Base-by-base conservation (phyloP, 2,797 vertebrate genomes). In the Manis javanica region DNA sequence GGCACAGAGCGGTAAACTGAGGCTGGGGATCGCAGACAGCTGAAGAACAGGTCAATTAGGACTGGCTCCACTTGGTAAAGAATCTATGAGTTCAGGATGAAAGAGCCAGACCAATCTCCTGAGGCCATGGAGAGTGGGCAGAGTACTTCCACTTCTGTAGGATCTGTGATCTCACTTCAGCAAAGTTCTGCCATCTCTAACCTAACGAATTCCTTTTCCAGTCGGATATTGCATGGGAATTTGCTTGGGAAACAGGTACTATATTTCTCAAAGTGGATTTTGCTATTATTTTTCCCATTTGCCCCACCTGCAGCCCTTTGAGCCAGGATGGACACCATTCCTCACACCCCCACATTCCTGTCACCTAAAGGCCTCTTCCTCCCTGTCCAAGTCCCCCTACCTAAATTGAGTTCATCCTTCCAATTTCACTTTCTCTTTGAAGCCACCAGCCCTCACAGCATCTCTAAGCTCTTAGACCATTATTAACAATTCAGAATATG, bases 151-250 rank as follows among this genome's bases (percentile, higher is more conserved):
- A 68, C 51, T 55, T 91, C 72, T 94, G 68, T n/a, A 96, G 19
- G 39, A 51, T 68, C 42, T 72, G 5, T 87, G 69, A 74, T 75
- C 90, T 88, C 78, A 81, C 16, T 79, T 95, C 37, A 94, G n/a
- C 87, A 87, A 61, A 82, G n/a, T 7, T 81, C 72, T 85, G 19
- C 37, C 37, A 83, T 75, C 59, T 79, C 15, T 53, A 91, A 31
- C 14, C 8, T 87, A 64, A 84, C 1, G 46, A 83, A 34, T 87
- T 79, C 42, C 21, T 49, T 59, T 91, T 91, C 72, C 42, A 71
- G 42, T 11, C 37, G 91, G 26, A 69, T 57, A 55, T 0, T 61
- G 0, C n/a, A 68, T 19, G 2, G 19, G 34, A 93, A 81, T 94
- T 46, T 57, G 1, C 57, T 68, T 90, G 5, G 19, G 46, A 93